Conservation (phyloP, 2,888 invertebrate species). For the Sepiola atlantica region DNA sequence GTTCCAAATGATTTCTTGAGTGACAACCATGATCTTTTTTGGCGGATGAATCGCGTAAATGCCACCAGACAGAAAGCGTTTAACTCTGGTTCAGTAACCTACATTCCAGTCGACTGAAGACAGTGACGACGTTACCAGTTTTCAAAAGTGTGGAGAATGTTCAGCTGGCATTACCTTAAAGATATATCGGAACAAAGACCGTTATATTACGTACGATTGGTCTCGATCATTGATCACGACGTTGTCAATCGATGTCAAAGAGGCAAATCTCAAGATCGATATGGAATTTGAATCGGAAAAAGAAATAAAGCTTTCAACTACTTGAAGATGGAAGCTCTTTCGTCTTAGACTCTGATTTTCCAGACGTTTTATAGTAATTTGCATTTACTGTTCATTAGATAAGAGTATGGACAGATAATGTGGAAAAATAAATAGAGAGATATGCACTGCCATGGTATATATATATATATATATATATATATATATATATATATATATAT, state of each 20-base stretch:
- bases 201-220: background rate
- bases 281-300: background rate
- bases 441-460: background rate
- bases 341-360: background rate
- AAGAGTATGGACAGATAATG: background rate
- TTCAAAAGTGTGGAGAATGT: background rate
- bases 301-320: background rate
- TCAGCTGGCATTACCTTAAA: background rate
- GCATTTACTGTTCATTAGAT: background rate
- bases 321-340: background rate
- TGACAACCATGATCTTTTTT: conserved; percentile 6
- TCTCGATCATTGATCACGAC: background rate
- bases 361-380: background rate
- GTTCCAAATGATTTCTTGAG: background rate
- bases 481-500: background rate
- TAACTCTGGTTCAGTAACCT: background rate
- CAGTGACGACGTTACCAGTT: background rate
- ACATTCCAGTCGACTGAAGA: conserved; percentile 15
- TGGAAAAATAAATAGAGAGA: background rate
- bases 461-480: background rate
- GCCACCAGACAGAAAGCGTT: background rate
- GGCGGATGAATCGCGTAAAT: background rate
- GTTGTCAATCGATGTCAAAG: background rate
- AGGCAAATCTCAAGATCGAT: background rate
- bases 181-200: background rate